Base-by-base conservation (phyloP, 2,797 vertebrate genomes). In the Premnoplex brunnescens region DNA sequence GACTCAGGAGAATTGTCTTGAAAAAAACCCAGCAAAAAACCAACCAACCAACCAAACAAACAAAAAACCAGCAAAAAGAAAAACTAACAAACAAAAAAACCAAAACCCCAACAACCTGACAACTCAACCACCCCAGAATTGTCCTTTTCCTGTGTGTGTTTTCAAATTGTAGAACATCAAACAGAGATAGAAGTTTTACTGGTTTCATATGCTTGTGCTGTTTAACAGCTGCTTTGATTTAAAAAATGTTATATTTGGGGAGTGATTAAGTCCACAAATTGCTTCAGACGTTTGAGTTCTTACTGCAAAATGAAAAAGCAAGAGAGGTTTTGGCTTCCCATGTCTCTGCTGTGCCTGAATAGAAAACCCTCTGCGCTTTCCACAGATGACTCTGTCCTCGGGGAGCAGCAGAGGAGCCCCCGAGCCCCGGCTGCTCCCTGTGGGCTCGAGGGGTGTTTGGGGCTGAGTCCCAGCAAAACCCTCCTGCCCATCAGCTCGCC, bases 251-350 rank as follows among this genome's bases (percentile, higher is more conserved):
- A 85, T 74, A 39, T 89, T 91, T 69, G 49, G 93, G 84, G 85
- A 96, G 81, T 91, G 85, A 96, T 94, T 93, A 93, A 95, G 86
- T 78, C 73, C 83, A 72, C 94, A 96, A 88, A 97, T 93, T 96
- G 89, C 87, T 97, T 71, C 60, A 93, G 95, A 93, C 86, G 6
- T 91, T 93, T 80, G 64, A 72, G 71, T 93, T 89, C 91, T 91
- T 94, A 62, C 39, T 95, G 90, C 73, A 92, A 91, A 95, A 86
- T 63, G 73, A 91, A 89, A 88, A 83, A 93, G 78, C 83, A 56
- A 91, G 72, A 58, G 80, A 93, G 74, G 58, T 66, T 93, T 90
- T 87, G 89, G 85, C 85, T 96, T 36, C 54, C 51, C 2, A 0
- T 15, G n/a, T 36, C 39, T 93, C 79, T 4, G 15, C 91, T 89